Conservation (phyloP, 2,113 vertebrate genomes). For the Colinus virginianus region DNA sequence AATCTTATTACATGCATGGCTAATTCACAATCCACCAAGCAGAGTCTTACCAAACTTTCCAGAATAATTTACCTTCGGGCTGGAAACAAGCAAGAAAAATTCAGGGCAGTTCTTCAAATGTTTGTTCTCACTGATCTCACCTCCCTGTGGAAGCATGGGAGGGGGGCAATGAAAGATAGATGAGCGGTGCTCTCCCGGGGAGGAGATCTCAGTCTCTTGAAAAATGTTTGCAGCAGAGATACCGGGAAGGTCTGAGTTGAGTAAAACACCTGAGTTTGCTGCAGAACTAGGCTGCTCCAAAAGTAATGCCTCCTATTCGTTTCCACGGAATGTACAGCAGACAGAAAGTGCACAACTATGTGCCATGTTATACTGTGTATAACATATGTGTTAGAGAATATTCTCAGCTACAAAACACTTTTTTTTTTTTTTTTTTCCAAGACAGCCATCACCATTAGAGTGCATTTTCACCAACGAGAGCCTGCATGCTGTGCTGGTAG, state of each 20-base stretch:
- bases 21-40: background rate
- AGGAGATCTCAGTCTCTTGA: background rate
- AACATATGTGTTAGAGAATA: no score
- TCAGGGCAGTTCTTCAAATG: background rate
- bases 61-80: slow-evolving; percentile 22
- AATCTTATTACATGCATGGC: background rate
- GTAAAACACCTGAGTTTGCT: background rate
- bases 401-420: no score
- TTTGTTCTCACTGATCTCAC: background rate
- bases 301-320: no score
- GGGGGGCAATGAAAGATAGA: background rate
- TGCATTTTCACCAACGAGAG: no score
- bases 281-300: background rate
- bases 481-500: no score
- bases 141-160: background rate
- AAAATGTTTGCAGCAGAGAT: background rate
- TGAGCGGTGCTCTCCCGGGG: background rate
- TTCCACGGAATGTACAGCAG: no score
- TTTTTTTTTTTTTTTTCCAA: no score
- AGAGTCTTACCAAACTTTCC: slow-evolving; percentile 10
- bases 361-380: no score
- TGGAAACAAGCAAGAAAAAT: slow-evolving; percentile 8
- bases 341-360: no score
- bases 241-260: background rate
- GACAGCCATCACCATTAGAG: no score